These are phyloP conservation scores for Percopsis omiscomaycus DNA, from an alignment of 2,797 vertebrate genomes.

Conservation along the genomic window DNA sequence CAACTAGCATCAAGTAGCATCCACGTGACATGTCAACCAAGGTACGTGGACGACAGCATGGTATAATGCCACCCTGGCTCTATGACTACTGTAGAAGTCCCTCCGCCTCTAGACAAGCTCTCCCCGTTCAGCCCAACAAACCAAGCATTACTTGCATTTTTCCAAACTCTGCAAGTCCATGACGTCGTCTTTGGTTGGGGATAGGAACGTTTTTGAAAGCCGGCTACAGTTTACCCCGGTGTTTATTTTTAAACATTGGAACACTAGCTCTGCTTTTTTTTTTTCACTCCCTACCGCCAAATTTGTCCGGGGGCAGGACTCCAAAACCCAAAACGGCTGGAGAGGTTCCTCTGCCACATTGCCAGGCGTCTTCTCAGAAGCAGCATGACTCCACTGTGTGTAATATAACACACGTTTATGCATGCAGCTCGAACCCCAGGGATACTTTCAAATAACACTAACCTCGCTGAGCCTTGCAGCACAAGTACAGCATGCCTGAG, in stretches of 20 bases:
- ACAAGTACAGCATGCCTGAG: constrained; percentile 52
- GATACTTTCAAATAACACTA: constrained; percentile 40
- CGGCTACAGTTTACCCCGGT: constrained; percentile 66
- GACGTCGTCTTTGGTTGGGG: constrained; percentile 60
- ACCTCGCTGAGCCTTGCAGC: constrained; percentile 45
- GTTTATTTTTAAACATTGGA: constrained; percentile 81
- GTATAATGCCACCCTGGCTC: constrained; percentile 37
- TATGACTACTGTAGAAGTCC: constrained; percentile 40
- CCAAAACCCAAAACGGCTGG: constrained; percentile 54
- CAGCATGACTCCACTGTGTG: constrained; percentile 29
- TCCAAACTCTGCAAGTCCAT: constrained; percentile 61
- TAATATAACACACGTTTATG: constrained; percentile 51
- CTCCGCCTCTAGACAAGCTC: constrained; percentile 32
- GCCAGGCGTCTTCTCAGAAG: constrained; percentile 27
- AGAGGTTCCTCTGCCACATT: constrained; percentile 25
- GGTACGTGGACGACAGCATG: constrained; percentile 7
- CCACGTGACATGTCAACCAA: constrained; percentile 9
- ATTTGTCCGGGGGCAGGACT: constrained; percentile 46
- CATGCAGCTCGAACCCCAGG: constrained; percentile 32
- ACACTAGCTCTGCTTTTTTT: constrained; percentile 42
- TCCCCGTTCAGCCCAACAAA: constrained; percentile 47
- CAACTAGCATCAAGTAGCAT: constrained; percentile 1
- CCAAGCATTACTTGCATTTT: constrained; percentile 71
- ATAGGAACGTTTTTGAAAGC: constrained; percentile 67
- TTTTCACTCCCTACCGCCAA: constrained; percentile 49